Conservation (phyloP, 2,888 invertebrate species). For the Penaeus monodon region DNA sequence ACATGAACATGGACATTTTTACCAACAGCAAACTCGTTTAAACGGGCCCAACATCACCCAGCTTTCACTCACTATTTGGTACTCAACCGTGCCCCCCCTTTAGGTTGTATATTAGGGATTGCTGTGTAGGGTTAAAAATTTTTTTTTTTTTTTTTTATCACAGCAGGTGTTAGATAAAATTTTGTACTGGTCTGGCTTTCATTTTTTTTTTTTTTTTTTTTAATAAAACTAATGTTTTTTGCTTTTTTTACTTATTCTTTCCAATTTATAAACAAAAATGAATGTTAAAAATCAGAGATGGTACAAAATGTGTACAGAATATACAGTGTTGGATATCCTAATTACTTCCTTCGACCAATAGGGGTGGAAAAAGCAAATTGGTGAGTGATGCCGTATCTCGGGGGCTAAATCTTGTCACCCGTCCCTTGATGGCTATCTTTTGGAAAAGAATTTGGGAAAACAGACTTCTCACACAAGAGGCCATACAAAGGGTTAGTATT, state of each 20-base stretch:
- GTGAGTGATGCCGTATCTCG: conserved; percentile 69
- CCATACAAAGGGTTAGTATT: conserved; percentile 81
- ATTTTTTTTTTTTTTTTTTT: too few species aligned
- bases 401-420: conserved; percentile 85
- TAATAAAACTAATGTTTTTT: too few species aligned
- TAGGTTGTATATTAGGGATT: conserved; percentile 74
- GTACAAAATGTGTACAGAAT: background rate
- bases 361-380: conserved; percentile 61
- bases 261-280: background rate
- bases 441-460: conserved; percentile 85
- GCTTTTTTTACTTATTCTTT: background rate
- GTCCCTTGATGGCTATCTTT: conserved; percentile 86
- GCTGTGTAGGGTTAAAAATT: too few species aligned
- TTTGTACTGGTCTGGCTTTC: too few species aligned
- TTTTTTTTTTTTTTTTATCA: too few species aligned
- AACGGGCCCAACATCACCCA: conserved; percentile 87
- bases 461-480: conserved; percentile 86
- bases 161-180: too few species aligned
- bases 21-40: conserved; percentile 85
- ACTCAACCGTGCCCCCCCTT: conserved; percentile 82
- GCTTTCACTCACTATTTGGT: conserved; percentile 96
- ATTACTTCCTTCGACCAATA: conserved; percentile 51
- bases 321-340: background rate
- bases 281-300: too few species aligned
- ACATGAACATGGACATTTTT: conserved; percentile 91